Conservation (phyloP, 2,797 vertebrate species). For the Amblyopsis hoosieri region DNA sequence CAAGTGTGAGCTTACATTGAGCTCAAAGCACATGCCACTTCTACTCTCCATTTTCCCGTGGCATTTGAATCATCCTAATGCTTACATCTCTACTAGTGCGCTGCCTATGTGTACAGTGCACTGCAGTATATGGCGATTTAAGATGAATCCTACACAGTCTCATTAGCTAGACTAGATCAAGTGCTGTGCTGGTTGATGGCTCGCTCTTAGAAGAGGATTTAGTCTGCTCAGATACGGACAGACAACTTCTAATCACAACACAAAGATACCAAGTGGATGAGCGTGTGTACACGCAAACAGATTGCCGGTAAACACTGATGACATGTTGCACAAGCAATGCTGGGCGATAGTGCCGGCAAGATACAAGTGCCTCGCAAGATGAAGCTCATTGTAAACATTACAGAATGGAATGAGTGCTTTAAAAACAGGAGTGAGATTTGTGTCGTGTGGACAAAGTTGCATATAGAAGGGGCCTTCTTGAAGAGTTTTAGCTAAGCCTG, state of each 20-base stretch:
- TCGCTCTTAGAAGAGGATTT: conserved; percentile 58
- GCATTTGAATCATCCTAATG: conserved; percentile 29
- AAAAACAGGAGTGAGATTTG: conserved; percentile 21
- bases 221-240: conserved; percentile 50
- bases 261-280: conserved; percentile 52
- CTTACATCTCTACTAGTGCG: conserved; percentile 28
- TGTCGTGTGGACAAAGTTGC: conserved; percentile 40
- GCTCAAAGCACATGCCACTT: background rate
- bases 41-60: conserved; percentile 12
- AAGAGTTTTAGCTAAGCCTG: conserved; percentile 57
- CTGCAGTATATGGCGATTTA: conserved; percentile 22
- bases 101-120: conserved; percentile 36
- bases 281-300: conserved; percentile 58
- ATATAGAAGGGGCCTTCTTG: conserved; percentile 31
- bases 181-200: conserved; percentile 47
- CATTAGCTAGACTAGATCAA: conserved; percentile 62
- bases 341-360: background rate
- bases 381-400: background rate
- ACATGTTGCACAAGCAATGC: conserved; percentile 35
- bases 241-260: conserved; percentile 65
- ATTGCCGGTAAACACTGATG: conserved; percentile 53
- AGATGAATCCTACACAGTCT: conserved; percentile 50
- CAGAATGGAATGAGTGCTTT: background rate
- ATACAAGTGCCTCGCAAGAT: too few species aligned
- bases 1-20: conserved; percentile 19